phyloP scores from a whole-genome alignment of 2,797 vertebrate genomes.

The Chaunax sp. region DNA sequence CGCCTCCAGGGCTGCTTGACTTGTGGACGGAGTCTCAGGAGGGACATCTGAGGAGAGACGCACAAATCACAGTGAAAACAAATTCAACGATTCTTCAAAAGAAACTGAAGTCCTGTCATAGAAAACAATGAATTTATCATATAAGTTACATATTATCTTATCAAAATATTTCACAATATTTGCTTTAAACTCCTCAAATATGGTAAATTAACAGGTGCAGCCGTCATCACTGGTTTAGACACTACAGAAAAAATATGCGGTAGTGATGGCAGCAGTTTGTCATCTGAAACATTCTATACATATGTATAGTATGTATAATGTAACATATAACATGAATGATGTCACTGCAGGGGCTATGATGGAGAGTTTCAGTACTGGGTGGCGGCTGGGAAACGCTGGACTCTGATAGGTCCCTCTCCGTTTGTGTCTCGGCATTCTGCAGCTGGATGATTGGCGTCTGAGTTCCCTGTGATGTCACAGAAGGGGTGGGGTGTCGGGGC shows the following conservation, averaged over 20 bases:
- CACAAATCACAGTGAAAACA: background rate
- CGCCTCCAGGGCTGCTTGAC: slow-evolving; percentile 36
- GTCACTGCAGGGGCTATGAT: background rate
- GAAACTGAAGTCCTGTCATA: background rate
- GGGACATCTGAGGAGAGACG: slow-evolving; percentile 43
- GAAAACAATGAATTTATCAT: no score
- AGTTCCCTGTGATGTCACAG: slow-evolving; percentile 97
- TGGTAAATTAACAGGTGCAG: no score
- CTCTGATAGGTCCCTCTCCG: slow-evolving; percentile 91
- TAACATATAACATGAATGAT: background rate
- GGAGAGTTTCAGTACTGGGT: slow-evolving; percentile 20
- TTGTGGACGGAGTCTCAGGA: slow-evolving; percentile 71
- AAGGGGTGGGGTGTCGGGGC: slow-evolving; percentile 93
- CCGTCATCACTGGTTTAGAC: no score
- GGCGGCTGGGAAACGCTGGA: slow-evolving; percentile 74
- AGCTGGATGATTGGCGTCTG: slow-evolving; percentile 95
- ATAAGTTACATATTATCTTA: no score
- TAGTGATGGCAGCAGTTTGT: no score
- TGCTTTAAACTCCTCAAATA: no score
- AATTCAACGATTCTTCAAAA: background rate
- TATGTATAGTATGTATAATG: no score
- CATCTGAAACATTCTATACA: no score
- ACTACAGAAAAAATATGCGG: no score
- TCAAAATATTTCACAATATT: no score
- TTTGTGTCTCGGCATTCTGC: slow-evolving; percentile 97